These are phyloP conservation scores for Bathynomus jamesi DNA, from an alignment of 1,140 invertebrate genomes.

Conservation along the genomic window DNA sequence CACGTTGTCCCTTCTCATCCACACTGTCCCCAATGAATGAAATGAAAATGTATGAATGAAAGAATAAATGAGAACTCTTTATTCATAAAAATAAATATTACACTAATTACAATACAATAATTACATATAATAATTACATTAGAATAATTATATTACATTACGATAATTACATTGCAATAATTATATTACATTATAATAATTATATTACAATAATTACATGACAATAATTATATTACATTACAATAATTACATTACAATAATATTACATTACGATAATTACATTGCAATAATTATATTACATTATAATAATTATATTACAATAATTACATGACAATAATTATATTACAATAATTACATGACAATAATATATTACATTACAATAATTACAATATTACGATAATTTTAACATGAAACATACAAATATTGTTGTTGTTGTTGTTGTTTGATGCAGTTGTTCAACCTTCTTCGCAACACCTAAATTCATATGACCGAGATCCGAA, in stretches of 20 bases:
- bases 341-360: not conserved
- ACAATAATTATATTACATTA: not conserved
- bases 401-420: too few relatives aligned
- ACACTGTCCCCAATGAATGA: too few relatives aligned
- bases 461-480: too few relatives aligned
- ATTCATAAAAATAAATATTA: not conserved
- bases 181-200: not conserved
- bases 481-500: too few relatives aligned
- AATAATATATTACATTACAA: not conserved
- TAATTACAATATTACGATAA: not conserved
- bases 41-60: too few relatives aligned
- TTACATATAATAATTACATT: not conserved
- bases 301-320: not conserved
- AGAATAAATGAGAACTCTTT: too few relatives aligned
- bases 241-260: not conserved
- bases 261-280: not conserved
- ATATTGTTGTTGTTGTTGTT: too few relatives aligned
- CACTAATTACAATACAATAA: not conserved
- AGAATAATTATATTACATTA: not conserved
- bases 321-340: not conserved
- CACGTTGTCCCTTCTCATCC: too few relatives aligned
- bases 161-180: not conserved
- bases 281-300: not conserved
- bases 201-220: not conserved
- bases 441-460: too few relatives aligned